A percentile compares a stretch with the other conserved stretches of the same genome.
Conservation (phyloP, 2,113 vertebrate genomes). For the Peucedramus taeniatus region DNA sequence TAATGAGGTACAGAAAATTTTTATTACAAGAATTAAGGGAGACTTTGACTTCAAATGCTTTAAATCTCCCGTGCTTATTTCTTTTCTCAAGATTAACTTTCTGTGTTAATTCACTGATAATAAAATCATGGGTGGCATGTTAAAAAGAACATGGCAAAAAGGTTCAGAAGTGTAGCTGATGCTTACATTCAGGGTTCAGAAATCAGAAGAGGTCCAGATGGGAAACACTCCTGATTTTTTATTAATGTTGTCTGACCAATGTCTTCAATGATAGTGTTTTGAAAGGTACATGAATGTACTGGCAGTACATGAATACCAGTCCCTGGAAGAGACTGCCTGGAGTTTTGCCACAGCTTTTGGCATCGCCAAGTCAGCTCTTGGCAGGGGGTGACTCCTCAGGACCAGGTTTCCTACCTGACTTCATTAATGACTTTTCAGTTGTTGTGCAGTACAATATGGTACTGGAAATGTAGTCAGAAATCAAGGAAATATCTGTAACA, state of each 20-base stretch:
- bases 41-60: background rate
- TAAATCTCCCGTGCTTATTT: background rate
- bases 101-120: background rate
- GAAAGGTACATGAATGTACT: background rate
- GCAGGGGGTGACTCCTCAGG: background rate
- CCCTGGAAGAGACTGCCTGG: background rate
- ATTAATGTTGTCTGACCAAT: background rate
- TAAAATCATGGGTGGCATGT: background rate
- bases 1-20: background rate
- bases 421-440: background rate
- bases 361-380: background rate
- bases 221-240: background rate
- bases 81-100: background rate
- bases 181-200: background rate
- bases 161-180: background rate
- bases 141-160: background rate
- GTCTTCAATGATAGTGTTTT: background rate
- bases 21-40: background rate
- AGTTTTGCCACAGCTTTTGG: background rate
- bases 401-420: background rate
- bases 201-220: background rate
- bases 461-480: background rate
- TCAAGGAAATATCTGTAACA: background rate
- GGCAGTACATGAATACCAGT: background rate
- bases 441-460: background rate